Evolutionary conservation across 2,797 vertebrate genomes (phyloP).

Genomic region (Esox lucius): DNA sequence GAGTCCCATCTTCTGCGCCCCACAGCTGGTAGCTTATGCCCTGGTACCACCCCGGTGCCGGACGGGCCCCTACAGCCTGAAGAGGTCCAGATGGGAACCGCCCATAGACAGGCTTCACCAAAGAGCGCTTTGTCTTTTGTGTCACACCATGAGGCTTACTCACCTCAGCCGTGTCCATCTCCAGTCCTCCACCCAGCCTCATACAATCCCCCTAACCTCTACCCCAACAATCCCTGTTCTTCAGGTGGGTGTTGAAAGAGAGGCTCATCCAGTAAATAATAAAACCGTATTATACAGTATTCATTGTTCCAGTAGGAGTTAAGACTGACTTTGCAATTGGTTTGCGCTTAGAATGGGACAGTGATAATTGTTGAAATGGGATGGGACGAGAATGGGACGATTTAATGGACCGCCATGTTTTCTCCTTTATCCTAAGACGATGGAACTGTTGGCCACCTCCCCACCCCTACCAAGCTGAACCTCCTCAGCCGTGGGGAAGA

Average conservation of each 20-base stretch:
- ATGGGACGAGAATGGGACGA: background rate
- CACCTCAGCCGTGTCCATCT: conserved; percentile 18
- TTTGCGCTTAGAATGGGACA: background rate
- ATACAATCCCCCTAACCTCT: background rate
- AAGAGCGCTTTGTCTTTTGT: background rate
- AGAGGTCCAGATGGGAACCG: conserved; percentile 24
- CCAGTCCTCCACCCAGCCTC: background rate
- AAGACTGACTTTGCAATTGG: background rate
- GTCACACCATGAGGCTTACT: background rate
- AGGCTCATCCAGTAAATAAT: background rate
- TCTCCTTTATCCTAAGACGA: conserved; percentile 34
- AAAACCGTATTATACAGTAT: background rate
- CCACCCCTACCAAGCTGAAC: conserved; percentile 12
- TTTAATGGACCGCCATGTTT: background rate
- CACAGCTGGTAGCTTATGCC: conserved; percentile 31
- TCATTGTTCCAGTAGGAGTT: background rate
- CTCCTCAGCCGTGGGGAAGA: conserved; percentile 10
- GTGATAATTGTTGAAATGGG: too few relatives aligned
- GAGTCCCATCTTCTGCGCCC: conserved; percentile 54
- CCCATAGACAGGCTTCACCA: conserved; percentile 35
- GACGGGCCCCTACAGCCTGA: conserved; percentile 20
- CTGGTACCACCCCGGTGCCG: conserved; percentile 18
- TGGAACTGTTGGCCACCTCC: conserved; percentile 21
- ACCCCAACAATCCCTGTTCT: conserved; percentile 17
- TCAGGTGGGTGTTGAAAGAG: conserved; percentile 28